A percentile compares a stretch with the other conserved stretches of the same genome.
Evolutionary conservation across 2,113 vertebrate genomes (phyloP).

Genomic region (Archilochus colubris): DNA sequence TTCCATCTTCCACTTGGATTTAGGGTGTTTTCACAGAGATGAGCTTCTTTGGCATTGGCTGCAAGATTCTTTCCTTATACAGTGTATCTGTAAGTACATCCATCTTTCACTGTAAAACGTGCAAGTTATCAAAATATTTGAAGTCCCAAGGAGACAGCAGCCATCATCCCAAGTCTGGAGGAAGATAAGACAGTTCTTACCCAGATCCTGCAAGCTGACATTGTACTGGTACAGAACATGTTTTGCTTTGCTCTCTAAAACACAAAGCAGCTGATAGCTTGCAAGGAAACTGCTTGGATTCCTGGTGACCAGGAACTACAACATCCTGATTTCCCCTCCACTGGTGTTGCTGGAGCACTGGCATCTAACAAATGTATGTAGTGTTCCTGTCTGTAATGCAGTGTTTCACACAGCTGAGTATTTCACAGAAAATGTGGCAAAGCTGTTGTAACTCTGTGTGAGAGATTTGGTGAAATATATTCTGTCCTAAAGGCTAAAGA

Average conservation of each 20-base stretch:
- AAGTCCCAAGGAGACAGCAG: not conserved
- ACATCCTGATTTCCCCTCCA: not conserved
- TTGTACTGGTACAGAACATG: not conserved
- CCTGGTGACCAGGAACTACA: not conserved
- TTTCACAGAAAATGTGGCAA: not conserved
- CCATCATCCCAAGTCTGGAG: not conserved
- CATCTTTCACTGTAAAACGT: not conserved
- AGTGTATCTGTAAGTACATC: fast-evolving
- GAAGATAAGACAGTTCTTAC: not conserved
- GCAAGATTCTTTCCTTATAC: not conserved
- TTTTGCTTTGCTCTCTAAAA: not conserved
- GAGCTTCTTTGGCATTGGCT: not conserved
- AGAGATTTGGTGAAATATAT: not conserved
- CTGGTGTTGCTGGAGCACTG: not conserved
- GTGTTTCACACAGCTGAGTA: not conserved
- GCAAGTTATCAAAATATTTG: not conserved
- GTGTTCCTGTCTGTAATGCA: not conserved
- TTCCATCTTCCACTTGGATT: not conserved
- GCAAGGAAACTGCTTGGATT: not conserved
- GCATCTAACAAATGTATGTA: not conserved
- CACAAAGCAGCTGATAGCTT: not conserved
- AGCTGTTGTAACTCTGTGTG: not conserved
- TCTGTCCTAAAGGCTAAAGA: not conserved
- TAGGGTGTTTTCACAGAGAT: not conserved
- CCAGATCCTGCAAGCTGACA: not conserved